These are phyloP conservation scores for Heterotis niloticus DNA, from an alignment of 2,113 vertebrate genomes.

Conservation along the genomic window DNA sequence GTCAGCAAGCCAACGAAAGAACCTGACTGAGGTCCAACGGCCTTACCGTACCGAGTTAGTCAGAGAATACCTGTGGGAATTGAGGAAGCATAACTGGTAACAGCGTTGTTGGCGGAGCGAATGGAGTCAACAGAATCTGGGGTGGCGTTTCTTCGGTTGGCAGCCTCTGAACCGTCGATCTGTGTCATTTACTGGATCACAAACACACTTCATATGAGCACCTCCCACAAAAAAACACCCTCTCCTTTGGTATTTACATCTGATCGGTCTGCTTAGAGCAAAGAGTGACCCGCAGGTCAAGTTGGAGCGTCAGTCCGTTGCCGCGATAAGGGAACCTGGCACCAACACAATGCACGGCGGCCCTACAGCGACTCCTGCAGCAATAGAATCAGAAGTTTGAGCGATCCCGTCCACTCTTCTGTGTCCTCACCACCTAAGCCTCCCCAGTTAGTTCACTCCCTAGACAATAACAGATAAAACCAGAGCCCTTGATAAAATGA, in stretches of 20 bases:
- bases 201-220: too few relatives aligned
- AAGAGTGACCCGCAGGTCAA: not conserved
- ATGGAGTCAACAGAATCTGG: too few relatives aligned
- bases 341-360: not conserved
- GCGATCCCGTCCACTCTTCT: not conserved
- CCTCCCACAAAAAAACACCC: not conserved
- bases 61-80: not conserved
- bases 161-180: too few relatives aligned
- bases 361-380: not conserved
- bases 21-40: not conserved
- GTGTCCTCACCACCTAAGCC: constrained; percentile 10
- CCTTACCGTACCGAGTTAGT: not conserved
- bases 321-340: not conserved
- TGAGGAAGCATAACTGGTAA: not conserved
- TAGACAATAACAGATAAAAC: constrained; percentile 46
- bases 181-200: too few relatives aligned
- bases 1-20: not conserved
- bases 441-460: constrained; percentile 17
- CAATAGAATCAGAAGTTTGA: not conserved
- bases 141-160: too few relatives aligned
- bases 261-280: not conserved
- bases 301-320: not conserved
- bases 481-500: constrained; percentile 41
- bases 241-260: not conserved
- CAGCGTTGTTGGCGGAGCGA: not conserved